Percentiles rank a stretch among this genome's conserved stretches.
Evolutionary conservation across 2,113 vertebrate genomes (phyloP).

Genomic region (Marmota monax): DNA sequence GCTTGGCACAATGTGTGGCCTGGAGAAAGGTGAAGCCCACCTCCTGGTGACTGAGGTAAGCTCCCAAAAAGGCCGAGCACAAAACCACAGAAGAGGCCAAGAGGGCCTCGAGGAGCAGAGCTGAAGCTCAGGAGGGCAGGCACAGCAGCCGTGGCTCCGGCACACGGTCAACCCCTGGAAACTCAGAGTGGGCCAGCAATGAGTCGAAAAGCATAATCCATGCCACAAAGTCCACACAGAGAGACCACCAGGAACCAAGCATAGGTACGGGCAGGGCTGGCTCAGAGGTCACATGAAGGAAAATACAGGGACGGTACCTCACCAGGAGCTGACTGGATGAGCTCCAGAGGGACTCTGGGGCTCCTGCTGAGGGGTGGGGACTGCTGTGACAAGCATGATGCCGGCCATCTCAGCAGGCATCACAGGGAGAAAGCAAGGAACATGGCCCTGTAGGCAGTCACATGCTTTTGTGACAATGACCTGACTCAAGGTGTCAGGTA

Average conservation of each 20-base stretch:
- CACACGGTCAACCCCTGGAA: not conserved
- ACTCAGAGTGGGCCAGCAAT: not conserved
- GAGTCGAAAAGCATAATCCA: not conserved
- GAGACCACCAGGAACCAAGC: not conserved
- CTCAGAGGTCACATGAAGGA: not conserved
- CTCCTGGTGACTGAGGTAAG: not conserved
- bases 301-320: not conserved
- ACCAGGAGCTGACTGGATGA: not conserved
- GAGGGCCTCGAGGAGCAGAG: not conserved
- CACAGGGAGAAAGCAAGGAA: not conserved
- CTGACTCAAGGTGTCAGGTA: not conserved
- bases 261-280: not conserved
- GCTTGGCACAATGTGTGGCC: too few species aligned
- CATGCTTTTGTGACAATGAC: not conserved
- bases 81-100: not conserved
- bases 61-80: not conserved
- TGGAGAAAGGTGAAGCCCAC: not conserved
- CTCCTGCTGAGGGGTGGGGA: not conserved
- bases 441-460: not conserved
- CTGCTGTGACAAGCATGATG: rapidly evolving
- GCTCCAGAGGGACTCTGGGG: rapidly evolving
- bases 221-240: not conserved
- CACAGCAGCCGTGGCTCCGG: not conserved
- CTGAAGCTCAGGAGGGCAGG: not conserved
- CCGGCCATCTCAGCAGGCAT: not conserved